A percentile compares a stretch with the other conserved stretches of the same genome.
phyloP scores from a whole-genome alignment of 2,113 vertebrate species.

The Leptobrachium ailaonicum region DNA sequence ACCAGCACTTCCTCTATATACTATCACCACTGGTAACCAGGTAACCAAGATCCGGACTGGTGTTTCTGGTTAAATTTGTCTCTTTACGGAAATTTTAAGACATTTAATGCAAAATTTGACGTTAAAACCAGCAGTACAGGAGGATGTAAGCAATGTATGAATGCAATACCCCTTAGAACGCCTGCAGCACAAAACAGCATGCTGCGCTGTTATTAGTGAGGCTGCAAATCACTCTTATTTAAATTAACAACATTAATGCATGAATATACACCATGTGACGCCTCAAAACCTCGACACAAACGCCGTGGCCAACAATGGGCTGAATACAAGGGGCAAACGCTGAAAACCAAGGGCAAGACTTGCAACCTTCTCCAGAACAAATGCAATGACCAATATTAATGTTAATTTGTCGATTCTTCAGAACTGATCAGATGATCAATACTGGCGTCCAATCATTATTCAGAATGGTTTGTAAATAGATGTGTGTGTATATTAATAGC shows the following conservation, averaged over 20 bases:
- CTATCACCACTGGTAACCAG: too few species aligned
- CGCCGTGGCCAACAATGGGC: not conserved
- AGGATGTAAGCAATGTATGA: conserved; percentile 2
- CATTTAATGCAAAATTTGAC: not conserved
- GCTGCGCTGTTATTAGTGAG: conserved; percentile 22
- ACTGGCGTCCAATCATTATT: too few species aligned
- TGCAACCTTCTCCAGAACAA: too few species aligned
- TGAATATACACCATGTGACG: conserved; percentile 17
- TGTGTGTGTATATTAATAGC: too few species aligned
- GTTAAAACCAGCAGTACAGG: not conserved
- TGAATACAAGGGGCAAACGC: not conserved
- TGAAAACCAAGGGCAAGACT: not conserved
- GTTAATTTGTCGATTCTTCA: too few species aligned
- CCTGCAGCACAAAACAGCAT: not conserved
- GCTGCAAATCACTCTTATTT: conserved; percentile 19
- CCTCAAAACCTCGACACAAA: conserved; percentile 18
- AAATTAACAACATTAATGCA: conserved; percentile 35
- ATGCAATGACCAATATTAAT: too few species aligned
- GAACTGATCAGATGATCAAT: too few species aligned
- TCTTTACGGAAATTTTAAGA: too few species aligned
- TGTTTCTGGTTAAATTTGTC: too few species aligned
- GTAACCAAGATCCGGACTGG: too few species aligned
- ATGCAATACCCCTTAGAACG: conserved; percentile 1
- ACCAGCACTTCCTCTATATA: too few species aligned
- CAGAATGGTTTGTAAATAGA: too few species aligned